Percentiles rank a stretch among this genome's conserved stretches.
These are phyloP conservation scores for Neomicropteryx cornuta DNA, from an alignment of 1,140 invertebrate species.

Conservation along the genomic window DNA sequence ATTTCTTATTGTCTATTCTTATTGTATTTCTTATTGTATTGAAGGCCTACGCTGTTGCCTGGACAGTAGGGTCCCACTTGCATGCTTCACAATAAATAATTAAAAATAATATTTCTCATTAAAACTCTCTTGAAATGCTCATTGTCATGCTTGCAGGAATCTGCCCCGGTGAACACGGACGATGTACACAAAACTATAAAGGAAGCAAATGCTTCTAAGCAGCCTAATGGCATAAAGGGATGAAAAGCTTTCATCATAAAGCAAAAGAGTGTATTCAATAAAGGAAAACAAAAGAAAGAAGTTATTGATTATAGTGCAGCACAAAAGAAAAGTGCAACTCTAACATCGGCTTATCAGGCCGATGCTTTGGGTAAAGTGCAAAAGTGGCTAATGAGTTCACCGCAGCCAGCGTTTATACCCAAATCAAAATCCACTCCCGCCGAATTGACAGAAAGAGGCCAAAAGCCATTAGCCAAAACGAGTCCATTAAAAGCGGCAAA, in stretches of 20 bases:
- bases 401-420: constrained; percentile 36
- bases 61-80: too few relatives aligned
- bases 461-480: constrained; percentile 26
- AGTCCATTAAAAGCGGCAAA: constrained; percentile 27
- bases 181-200: neutral
- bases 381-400: constrained; percentile 71
- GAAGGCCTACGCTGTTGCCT: too few relatives aligned
- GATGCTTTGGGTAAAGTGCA: constrained; percentile 73
- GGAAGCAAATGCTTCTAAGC: neutral
- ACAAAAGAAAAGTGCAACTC: constrained; percentile 44
- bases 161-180: constrained; percentile 6
- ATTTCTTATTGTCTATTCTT: too few relatives aligned
- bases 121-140: neutral
- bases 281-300: constrained; percentile 44
- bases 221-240: neutral
- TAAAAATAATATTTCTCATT: neutral
- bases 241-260: constrained; percentile 21
- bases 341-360: constrained; percentile 33
- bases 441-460: constrained; percentile 41
- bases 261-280: constrained; percentile 24
- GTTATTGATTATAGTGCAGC: constrained; percentile 66
- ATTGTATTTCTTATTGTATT: too few relatives aligned
- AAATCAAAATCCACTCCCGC: constrained; percentile 65
- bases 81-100: too few relatives aligned
- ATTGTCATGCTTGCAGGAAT: constrained; percentile 8